Evolutionary conservation across 1,140 invertebrate genomes (phyloP), one percentile per base, ranked within the genome.

Genomic region (Arctopsyche grandis): DNA sequence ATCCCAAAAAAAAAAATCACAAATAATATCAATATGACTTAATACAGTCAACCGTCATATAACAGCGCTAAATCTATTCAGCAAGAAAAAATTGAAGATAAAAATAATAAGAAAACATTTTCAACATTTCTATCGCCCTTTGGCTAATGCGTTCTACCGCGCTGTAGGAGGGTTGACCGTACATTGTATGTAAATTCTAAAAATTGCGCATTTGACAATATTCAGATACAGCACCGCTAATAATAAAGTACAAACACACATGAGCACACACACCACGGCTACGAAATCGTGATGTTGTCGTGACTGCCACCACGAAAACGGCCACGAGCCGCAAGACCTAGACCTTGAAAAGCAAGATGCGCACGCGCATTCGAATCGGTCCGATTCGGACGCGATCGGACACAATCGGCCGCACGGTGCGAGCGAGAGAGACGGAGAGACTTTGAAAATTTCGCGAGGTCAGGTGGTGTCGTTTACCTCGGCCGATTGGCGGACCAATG

Each of bases 381-480:
- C 22, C 5, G 24, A 3, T 14, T 70, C 73, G 12, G 38, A 43
- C 26, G 58, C 58, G 58, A 26, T 75, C 79, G 79, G 69, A 48
- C 44, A 26, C 19, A 38, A 48, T 81, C 75, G 48, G 48, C 48
- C 48, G 48, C 1, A 16, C 48, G 16, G 29, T 38, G 29, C 7
- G 29, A 38, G 29, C 7, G 29, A 38, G 29, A 4, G 48, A 12
- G 48, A 73, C 66, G 60, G 69, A 4, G 48, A 12, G 48, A 73
- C 66, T 60, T 69, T 78, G 70, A 78, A 78, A 82, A 76, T 76
- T 82, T 82, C 75, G 81, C 81, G 81, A 82, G 81, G 81, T 82
- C 81, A 82, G 81, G 75, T 82, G 75, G 75, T 79, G 81, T 82
- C 81, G 78, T 82, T 82, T 82, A 82, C 81, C 81, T 79, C 81